Conservation (phyloP, 2,113 vertebrate species). For the Haemorhous mexicanus region DNA sequence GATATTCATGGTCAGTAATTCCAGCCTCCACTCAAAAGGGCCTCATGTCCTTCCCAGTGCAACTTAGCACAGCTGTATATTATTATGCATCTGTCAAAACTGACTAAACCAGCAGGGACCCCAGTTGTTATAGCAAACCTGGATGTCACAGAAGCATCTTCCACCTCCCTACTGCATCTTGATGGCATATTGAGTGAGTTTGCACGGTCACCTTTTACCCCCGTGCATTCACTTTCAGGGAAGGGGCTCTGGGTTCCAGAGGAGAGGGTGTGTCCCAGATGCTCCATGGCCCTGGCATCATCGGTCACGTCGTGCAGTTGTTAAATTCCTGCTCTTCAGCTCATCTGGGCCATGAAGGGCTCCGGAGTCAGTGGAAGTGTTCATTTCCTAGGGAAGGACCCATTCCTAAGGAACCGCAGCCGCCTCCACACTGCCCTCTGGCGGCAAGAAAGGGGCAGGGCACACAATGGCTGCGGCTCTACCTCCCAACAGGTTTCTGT, state of each 20-base stretch:
- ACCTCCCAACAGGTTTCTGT: neutral
- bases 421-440: neutral
- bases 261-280: neutral
- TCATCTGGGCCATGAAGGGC: neutral
- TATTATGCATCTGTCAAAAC: neutral
- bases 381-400: neutral
- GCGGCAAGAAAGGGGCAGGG: neutral
- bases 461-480: neutral
- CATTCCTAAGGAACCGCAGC: neutral
- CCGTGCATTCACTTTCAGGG: neutral
- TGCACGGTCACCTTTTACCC: neutral
- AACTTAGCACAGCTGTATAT: neutral
- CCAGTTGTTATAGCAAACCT: neutral
- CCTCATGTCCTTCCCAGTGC: neutral
- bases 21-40: neutral
- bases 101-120: neutral
- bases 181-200: accelerated
- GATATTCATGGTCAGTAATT: neutral
- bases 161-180: neutral
- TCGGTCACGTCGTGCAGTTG: neutral
- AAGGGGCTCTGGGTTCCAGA: neutral
- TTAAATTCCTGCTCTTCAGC: neutral
- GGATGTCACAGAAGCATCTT: neutral
- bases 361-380: neutral
- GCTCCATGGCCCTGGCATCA: neutral